A percentile compares a stretch with the other conserved stretches of the same genome.
phyloP scores from a whole-genome alignment of 2,113 vertebrate species.

The Sebastes schlegelii region DNA sequence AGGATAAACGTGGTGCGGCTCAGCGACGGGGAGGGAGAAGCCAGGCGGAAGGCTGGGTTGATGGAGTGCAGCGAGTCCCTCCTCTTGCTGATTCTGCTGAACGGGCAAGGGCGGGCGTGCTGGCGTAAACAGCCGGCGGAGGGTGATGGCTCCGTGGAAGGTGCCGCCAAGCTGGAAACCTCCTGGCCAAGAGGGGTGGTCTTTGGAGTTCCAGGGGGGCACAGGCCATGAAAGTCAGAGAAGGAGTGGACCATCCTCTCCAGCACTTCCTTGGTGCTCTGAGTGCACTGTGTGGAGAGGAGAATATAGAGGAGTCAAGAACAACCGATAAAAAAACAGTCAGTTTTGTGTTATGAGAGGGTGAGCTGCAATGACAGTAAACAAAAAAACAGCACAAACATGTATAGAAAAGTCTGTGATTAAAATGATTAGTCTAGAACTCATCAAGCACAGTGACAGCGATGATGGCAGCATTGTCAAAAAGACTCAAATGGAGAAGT shows the following conservation, averaged over 20 bases:
- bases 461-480: neutral
- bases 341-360: neutral
- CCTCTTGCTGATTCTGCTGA: slow-evolving; percentile 62
- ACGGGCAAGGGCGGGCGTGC: slow-evolving; percentile 41
- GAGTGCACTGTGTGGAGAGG: slow-evolving; percentile 73
- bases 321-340: no score
- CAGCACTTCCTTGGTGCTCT: slow-evolving; percentile 81
- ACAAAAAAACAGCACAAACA: slow-evolving; percentile 4
- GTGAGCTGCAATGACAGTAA: neutral
- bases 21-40: slow-evolving; percentile 73
- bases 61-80: slow-evolving; percentile 73
- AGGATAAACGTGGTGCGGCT: slow-evolving; percentile 61
- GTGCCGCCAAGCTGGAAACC: slow-evolving; percentile 33
- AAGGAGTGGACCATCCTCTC: slow-evolving; percentile 77
- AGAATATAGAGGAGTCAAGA: slow-evolving; percentile 2
- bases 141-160: slow-evolving; percentile 26
- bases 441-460: slow-evolving; percentile 37
- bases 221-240: slow-evolving; percentile 62
- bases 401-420: slow-evolving; percentile 2
- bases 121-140: slow-evolving; percentile 49
- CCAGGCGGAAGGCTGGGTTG: slow-evolving; percentile 77
- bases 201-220: slow-evolving; percentile 69
- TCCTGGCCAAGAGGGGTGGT: slow-evolving; percentile 71
- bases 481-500: slow-evolving; percentile 31
- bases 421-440: slow-evolving; percentile 34